Percentiles rank a stretch among this genome's conserved stretches.
Conservation (phyloP, 2,888 invertebrate genomes). For the Craniophora ligustri region DNA sequence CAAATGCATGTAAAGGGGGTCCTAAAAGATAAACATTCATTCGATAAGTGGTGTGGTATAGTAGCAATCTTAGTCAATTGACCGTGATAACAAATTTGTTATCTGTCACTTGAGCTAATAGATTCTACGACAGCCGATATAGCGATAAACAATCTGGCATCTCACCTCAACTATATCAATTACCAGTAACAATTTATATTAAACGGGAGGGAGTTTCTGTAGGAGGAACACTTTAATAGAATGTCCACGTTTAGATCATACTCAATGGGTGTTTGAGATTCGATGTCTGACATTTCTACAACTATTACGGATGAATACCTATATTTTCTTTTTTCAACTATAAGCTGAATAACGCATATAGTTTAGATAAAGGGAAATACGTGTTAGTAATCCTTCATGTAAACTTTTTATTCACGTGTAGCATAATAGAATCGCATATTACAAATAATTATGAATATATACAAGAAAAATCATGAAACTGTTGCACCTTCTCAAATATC, state of each 20-base stretch:
- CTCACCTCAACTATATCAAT: neutral
- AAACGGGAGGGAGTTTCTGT: neutral
- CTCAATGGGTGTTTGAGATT: too few relatives aligned
- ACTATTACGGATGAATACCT: too few relatives aligned
- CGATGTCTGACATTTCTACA: too few relatives aligned
- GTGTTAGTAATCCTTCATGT: too few relatives aligned
- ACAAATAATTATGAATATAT: too few relatives aligned
- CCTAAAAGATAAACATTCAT: neutral
- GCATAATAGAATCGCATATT: too few relatives aligned
- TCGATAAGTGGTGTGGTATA: conserved; percentile 21
- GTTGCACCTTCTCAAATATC: too few relatives aligned
- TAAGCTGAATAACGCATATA: too few relatives aligned
- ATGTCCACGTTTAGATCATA: neutral
- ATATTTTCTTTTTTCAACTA: too few relatives aligned
- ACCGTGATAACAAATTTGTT: conserved; percentile 47
- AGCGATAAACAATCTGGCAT: conserved; percentile 25
- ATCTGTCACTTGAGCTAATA: conserved; percentile 52
- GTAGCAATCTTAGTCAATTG: conserved; percentile 48
- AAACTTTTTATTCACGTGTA: too few relatives aligned
- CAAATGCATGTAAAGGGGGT: conserved; percentile 8
- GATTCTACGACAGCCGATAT: conserved; percentile 39
- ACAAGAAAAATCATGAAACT: too few relatives aligned
- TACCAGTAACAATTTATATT: neutral
- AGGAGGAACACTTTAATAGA: neutral
- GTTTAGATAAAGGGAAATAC: too few relatives aligned